Evolutionary conservation across 2,888 invertebrate genomes (phyloP), one percentile per base, ranked within the genome.

Genomic region (Neelides folsomi): DNA sequence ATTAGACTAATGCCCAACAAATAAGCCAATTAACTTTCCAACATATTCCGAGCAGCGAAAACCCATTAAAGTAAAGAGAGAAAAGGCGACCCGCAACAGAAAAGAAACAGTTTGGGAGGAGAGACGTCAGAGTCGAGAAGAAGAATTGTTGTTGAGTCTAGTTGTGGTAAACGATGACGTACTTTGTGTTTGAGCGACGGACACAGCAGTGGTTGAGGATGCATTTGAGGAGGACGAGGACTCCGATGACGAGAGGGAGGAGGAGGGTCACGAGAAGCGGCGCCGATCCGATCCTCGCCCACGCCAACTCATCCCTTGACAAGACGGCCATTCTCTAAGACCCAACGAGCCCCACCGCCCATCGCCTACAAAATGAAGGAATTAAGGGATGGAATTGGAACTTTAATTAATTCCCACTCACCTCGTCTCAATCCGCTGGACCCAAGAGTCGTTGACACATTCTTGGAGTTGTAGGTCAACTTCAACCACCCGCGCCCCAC

Each of bases 221-320:
- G 55, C 63, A 63, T 56, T 63, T 63, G 49, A 63, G 47, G n/a
- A 63, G 52, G 27, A 63, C 37, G 35, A 61, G 57, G 43, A 58
- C 57, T 20, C 63, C 63, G 39, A 63, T 63, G 43, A 63, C 49
- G 39, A 63, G 54, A 8, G 63, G 63, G 10, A 63, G 54, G 9
- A 63, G 44, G n/a, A 61, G 53, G 16, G 60, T 59, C 10, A 61
- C 54, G 35, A 63, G 54, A 8, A 63, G 49, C 6, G 63, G 63
- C 34, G 58, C 58, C 34, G 57, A 57, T n/a, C 58, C 58, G 39
- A 57, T 37, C 44, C 27, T 44, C 44, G 34, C 44, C 34, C 44
- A 20, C n/a, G 53, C 49, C 53, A 50, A 27, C 27, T 27, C 27
- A 27, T 27, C 27, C 27, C 27, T 27, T 27, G 27, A 27, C 27